Evolutionary conservation across 2,113 vertebrate genomes (phyloP), one percentile per base, ranked within the genome.

Genomic region (Falco punctatus): DNA sequence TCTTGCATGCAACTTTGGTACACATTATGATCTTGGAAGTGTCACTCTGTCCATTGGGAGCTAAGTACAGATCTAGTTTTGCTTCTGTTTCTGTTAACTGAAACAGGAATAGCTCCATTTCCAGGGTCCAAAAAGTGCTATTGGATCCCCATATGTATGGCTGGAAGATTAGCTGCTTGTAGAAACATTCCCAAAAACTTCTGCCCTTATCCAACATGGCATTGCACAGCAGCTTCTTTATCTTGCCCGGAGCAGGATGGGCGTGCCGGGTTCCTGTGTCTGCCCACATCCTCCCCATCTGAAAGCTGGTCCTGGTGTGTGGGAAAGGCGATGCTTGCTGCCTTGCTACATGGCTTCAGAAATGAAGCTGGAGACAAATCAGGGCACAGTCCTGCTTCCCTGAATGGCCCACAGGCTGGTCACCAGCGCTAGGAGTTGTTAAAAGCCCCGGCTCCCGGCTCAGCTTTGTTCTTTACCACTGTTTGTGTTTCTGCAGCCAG

Each of bases 321-420:
- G 64, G 64, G 62, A 61, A 61, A 49, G 12, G 28, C 7, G 0
- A 4, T 33, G 55, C 49, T 12, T 15, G 5, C 7, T 0, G 3
- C 28, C 54, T 55, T 57, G 17, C 16, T 78, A 78, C 84, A 52
- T 3, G 33, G 35, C 79, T 87, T 86, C 6, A 32, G 88, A 35
- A 57, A 89, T 57, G 61, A 84, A 93, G 40, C 77, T 91, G 51
- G 57, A 64, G 82, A 91, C 79, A 92, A 81, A 92, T 3, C 38
- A 46, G 28, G 71, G n/a, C 83, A 78, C 44, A 52, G 51, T 49
- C 67, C 54, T 80, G 44, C 16, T n/a, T 86, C 71, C 20, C 32
- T 35, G 28, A 48, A 73, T 42, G 32, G 80, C 80, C 54, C 83
- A 79, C 42, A 71, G 81, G 52, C 52, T 82, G 67, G 28, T 4